A percentile compares a stretch with the other conserved stretches of the same genome.
phyloP scores from a whole-genome alignment of 2,888 invertebrate species.

The Auanema freiburgensis region DNA sequence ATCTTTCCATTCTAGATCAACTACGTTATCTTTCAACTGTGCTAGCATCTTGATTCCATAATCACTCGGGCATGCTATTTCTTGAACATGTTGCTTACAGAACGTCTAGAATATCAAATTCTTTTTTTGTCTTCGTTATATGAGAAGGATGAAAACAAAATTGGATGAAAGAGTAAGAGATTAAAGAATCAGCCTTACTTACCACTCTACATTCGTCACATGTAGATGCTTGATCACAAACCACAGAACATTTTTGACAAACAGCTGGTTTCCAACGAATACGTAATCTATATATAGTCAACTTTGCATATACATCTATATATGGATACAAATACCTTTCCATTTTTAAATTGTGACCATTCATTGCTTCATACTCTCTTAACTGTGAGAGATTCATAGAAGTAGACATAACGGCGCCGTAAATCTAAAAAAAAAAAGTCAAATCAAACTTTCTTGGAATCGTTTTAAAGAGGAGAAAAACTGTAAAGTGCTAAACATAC shows the following conservation, averaged over 20 bases:
- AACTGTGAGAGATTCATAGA: slow-evolving; percentile 51
- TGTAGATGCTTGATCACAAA: slow-evolving; percentile 40
- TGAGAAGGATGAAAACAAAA: too few species aligned
- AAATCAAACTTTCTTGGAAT: too few species aligned
- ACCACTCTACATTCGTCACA: slow-evolving; percentile 55
- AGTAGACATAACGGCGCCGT: slow-evolving; percentile 57
- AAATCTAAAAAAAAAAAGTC: slow-evolving; percentile 29
- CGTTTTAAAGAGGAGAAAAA: background rate
- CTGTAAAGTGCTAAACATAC: background rate
- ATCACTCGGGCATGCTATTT: slow-evolving; percentile 41
- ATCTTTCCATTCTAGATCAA: slow-evolving; percentile 52
- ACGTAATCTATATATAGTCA: slow-evolving; percentile 26
- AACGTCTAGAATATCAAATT: slow-evolving; percentile 30
- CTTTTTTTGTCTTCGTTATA: background rate
- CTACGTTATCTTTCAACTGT: slow-evolving; percentile 47
- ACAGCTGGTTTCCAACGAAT: slow-evolving; percentile 46
- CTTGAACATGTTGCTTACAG: slow-evolving; percentile 45
- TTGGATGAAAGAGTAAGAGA: background rate
- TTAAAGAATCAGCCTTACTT: background rate
- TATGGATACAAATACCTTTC: slow-evolving; percentile 22
- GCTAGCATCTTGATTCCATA: slow-evolving; percentile 43
- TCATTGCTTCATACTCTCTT: slow-evolving; percentile 40
- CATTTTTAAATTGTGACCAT: slow-evolving; percentile 49
- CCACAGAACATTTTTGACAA: slow-evolving; percentile 48
- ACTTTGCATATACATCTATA: background rate